Evolutionary conservation across 2,888 invertebrate genomes (phyloP).

Genomic region (Tetheella fluctuosa): DNA sequence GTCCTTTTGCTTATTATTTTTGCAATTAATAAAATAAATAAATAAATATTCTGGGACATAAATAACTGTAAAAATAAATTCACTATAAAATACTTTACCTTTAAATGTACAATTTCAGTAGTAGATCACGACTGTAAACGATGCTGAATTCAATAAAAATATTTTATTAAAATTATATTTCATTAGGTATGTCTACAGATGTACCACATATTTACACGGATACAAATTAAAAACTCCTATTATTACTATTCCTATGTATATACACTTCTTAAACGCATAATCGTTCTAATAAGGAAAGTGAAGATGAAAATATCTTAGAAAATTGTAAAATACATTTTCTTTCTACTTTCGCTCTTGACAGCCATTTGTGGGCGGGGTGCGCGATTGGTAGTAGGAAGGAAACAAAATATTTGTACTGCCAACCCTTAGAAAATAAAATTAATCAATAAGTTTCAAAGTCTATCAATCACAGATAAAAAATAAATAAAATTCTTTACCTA

Average conservation of each 20-base stretch:
- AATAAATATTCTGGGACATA: too few species aligned
- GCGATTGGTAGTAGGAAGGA: conserved; percentile 59
- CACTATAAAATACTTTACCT: conserved; percentile 39
- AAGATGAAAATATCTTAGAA: conserved; percentile 25
- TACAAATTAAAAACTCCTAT: conserved; percentile 20
- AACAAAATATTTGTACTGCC: conserved; percentile 63
- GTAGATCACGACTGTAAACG: conserved; percentile 12
- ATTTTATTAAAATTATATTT: background rate
- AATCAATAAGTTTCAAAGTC: conserved; percentile 36
- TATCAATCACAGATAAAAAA: too few species aligned
- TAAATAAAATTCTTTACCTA: too few species aligned
- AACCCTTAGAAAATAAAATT: conserved; percentile 40
- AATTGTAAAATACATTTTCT: conserved; percentile 39
- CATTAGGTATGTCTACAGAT: conserved; percentile 22
- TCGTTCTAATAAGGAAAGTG: conserved; percentile 23
- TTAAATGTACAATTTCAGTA: conserved; percentile 19
- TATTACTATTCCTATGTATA: conserved; percentile 27
- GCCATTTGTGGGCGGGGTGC: conserved; percentile 72
- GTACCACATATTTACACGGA: conserved; percentile 24
- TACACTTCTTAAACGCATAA: conserved; percentile 31
- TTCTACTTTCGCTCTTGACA: conserved; percentile 55
- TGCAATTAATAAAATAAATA: too few species aligned
- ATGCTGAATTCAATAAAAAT: background rate
- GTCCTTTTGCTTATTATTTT: background rate
- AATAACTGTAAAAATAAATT: conserved; percentile 17